Base-by-base conservation (phyloP, 1,140 invertebrate genomes). In the Littorina saxatilis region DNA sequence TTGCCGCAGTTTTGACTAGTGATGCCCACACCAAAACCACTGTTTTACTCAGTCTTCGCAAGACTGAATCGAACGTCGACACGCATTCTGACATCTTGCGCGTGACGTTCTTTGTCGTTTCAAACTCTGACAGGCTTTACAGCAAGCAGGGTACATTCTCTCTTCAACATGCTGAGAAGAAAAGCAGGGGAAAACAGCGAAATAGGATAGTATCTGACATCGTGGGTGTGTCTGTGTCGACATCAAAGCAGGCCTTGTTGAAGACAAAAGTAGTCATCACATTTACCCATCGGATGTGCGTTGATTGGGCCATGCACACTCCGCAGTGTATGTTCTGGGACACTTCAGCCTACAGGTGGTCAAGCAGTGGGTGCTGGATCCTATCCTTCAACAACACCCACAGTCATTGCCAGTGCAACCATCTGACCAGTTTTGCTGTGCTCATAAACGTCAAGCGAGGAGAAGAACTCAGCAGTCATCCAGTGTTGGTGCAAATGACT, bases 401-500 rank as follows among this genome's bases (percentile, higher is more conserved):
- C n/a, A 95, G 98, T 27, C 98, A 98, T 89, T 99, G 98, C 90
- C 97, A 96, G 2, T 99, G 97, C 91, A 95, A 96, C 85, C 96
- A 98, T 91, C 93, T 98, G 0, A 97, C 97, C 1, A 98, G 96
- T 1, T 98, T 98, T 90, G 97, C 97, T 11, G 96, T 98, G 23
- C 93, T 99, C 35, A 23, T 43, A 5, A 43, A 43, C 40, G 68
- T 40, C 2, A 32, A 32, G 13, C 27, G 40, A 9, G 68, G 68
- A 4, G 2, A 9, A n/a, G 37, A 40, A 72, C 35, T 43, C 0
- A 5, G 2, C 20, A 23, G 23, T 11, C 20, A 9, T 43, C 9
- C 5, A 2, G 20, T 23, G 2, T 37, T 39, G 23, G 23, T 0
- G 2, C 9, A 39, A 15, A 35, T 72, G 68, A 72, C 37, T 9